Evolutionary conservation across 2,797 vertebrate genomes (phyloP), one percentile per base, ranked within the genome.

Genomic region (Centropyge bicolor): DNA sequence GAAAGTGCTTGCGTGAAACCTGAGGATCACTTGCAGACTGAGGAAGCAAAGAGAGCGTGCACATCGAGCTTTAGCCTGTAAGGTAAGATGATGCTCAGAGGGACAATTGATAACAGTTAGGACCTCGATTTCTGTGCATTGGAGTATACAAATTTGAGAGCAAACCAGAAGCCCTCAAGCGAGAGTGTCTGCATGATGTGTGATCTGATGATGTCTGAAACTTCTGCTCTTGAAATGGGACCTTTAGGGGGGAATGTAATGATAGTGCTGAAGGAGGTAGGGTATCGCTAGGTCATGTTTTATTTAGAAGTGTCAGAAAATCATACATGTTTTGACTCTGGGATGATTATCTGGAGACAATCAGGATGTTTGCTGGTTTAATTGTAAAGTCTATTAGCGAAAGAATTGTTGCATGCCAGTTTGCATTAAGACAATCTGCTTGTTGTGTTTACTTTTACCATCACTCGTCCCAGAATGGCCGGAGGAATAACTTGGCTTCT

Each of bases 1-100:
- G 86, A 92, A 88, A 90, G 88, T 86, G 86, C 89, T 89, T 16
- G 83, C 65, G 81, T 86, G 93, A 92, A 92, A 93, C 92, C 93
- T 89, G 85, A 93, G 88, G 90, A 92, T 91, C 88, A 82, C 82
- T 91, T 61, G 84, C 91, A 84, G 88, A 74, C 84, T 65, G 75
- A 88, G 83, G 87, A 80, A 77, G 88, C 80, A 73, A 80, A 74
- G 81, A 69, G 62, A 78, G 70, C 55, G 59, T 70, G 36, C 80
- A 59, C 80, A 13, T 31, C 68, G 68, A 80, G 49, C 57, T 85
- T 80, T 76, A 87, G 31, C 83, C 88, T 63, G 48, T 56, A 81
- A 93, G 93, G 93, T 94, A 93, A 92, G 94, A 57, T 74, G 62
- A 84, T 49, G 70, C 68, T 72, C 65, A 66, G 17, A 62, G 67